Evolutionary conservation across 2,888 invertebrate genomes (phyloP), one percentile per base, ranked within the genome.

Genomic region (Drosophila putrida): DNA sequence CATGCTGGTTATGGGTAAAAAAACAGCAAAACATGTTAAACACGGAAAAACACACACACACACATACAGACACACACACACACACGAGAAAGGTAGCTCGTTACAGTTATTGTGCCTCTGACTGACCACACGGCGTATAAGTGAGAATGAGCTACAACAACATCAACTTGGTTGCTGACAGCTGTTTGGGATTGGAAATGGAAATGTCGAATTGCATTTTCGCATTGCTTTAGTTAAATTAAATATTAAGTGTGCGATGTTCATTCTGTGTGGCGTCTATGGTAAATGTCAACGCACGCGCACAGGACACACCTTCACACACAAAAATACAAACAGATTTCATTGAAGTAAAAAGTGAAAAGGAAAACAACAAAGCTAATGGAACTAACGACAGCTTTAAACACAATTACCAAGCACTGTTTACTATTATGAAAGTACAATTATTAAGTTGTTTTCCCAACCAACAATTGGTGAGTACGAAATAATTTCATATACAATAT

Each of bases 101-200:
- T 69, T 63, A 41, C 59, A 51, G 27, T 50, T 75, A 33, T 49
- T 53, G 33, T 41, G 39, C 27, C 35, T 20, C 31, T 13, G 31
- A 36, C 38, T 33, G 59, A 15, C 64, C 75, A 80, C 73, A 58
- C 60, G 80, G 82, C 77, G 82, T 84, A 82, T 82, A 88, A 82
- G 70, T 75, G 85, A 72, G 80, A 77, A 73, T 64, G 69, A 69
- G 66, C 68, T 20, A 76, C 84, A 78, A 60, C 54, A 59, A 57
- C 41, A 73, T 71, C 51, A 66, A 74, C 59, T 74, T 73, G 46
- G n/a, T 55, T 76, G 51, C 43, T 70, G 74, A 76, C 74, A 76
- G 69, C 61, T 69, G 61, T 59, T 59, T 67, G 20, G 44, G 25
- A 44, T 50, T 60, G 64, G 55, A 68, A 67, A 74, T 78, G 71